Evolutionary conservation across 1,140 invertebrate genomes (phyloP).

Genomic region (Episyrphus balteatus): DNA sequence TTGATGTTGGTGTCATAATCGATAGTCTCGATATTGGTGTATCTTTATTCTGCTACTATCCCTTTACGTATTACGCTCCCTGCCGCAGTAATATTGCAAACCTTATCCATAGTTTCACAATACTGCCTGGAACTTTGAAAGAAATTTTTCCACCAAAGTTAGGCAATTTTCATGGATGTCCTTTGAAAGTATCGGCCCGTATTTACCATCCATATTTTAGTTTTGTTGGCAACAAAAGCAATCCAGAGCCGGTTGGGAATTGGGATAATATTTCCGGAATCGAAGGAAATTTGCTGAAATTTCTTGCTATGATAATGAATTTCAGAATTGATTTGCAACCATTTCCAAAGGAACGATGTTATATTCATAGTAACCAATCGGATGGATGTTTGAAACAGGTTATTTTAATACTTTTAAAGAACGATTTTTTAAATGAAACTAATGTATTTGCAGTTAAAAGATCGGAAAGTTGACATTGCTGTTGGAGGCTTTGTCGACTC

Average conservation of each 20-base stretch:
- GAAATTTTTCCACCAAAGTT: neutral
- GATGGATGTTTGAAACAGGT: neutral
- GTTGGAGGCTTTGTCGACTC: constrained; percentile 4
- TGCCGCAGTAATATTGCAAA: too few species aligned
- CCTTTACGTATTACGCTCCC: too few species aligned
- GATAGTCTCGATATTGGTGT: neutral
- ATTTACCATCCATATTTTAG: too few species aligned
- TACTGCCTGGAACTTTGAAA: neutral
- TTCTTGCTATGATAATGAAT: too few species aligned
- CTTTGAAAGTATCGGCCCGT: too few species aligned
- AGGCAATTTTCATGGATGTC: too few species aligned
- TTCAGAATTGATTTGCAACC: neutral
- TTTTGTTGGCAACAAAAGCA: too few species aligned
- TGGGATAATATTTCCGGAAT: too few species aligned
- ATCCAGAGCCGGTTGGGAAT: too few species aligned
- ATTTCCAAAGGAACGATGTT: constrained; percentile 3
- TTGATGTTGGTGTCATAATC: constrained; percentile 5
- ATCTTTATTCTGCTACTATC: constrained; percentile 3
- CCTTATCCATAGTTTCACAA: neutral
- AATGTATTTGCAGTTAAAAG: neutral
- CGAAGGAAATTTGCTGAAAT: too few species aligned
- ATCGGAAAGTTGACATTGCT: constrained; percentile 1
- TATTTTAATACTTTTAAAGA: neutral
- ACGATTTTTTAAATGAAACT: neutral
- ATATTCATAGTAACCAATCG: neutral